Percentiles rank a stretch among this genome's conserved stretches.
These are phyloP conservation scores for Numida meleagris DNA, from an alignment of 2,113 vertebrate species.

Conservation along the genomic window DNA sequence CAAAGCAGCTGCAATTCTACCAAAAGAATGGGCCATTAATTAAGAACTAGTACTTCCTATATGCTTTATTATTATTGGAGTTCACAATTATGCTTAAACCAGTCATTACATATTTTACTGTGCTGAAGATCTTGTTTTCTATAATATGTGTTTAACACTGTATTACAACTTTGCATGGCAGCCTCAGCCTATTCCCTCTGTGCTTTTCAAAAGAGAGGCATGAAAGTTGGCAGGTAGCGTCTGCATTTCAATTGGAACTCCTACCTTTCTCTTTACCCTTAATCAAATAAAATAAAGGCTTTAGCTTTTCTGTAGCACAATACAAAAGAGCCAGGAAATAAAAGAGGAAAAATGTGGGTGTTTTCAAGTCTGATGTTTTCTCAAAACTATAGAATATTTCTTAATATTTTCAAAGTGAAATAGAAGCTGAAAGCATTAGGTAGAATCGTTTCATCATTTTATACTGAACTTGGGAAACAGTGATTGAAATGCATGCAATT, in stretches of 20 bases:
- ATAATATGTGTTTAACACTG: constrained; percentile 50
- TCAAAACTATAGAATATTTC: neutral
- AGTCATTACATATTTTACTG: constrained; percentile 72
- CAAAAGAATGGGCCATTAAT: constrained; percentile 74
- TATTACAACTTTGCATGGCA: constrained; percentile 46
- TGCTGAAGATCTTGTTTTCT: constrained; percentile 66
- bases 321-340: constrained; percentile 51
- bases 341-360: constrained; percentile 1
- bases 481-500: neutral
- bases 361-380: constrained; percentile 41
- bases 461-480: neutral
- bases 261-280: constrained; percentile 29
- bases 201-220: constrained; percentile 50
- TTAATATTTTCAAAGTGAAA: constrained; percentile 24
- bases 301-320: constrained; percentile 42
- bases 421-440: neutral
- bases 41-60: constrained; percentile 74
- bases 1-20: constrained; percentile 65
- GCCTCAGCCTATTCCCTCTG: constrained; percentile 56
- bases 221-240: constrained; percentile 67
- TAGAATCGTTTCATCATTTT: neutral
- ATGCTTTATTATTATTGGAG: constrained; percentile 75
- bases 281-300: constrained; percentile 45
- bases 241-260: constrained; percentile 54
- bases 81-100: constrained; percentile 71